Conservation (phyloP, 2,888 invertebrate genomes). For the Drosophila affinis region DNA sequence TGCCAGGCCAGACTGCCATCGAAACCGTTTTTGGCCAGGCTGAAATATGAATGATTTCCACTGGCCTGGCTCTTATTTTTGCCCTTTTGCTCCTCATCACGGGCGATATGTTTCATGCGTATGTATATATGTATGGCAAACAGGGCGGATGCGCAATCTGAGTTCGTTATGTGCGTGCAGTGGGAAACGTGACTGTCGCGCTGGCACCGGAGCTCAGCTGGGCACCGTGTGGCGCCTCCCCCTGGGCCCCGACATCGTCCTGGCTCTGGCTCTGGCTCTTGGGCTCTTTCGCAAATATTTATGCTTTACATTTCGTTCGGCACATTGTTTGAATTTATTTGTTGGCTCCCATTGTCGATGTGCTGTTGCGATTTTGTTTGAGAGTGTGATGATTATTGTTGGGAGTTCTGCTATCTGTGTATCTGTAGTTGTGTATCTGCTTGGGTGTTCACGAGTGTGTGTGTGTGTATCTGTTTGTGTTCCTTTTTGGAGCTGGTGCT, state of each 20-base stretch:
- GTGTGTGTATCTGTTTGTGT: conserved; percentile 39
- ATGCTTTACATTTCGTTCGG: conserved; percentile 78
- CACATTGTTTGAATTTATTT: conserved; percentile 79
- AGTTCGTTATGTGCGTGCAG: conserved; percentile 53
- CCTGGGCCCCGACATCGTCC: not conserved
- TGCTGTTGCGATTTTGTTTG: conserved; percentile 62
- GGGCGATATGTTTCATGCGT: conserved; percentile 62
- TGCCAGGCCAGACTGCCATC: conserved; percentile 31
- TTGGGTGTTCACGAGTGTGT: not conserved
- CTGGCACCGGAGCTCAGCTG: conserved; percentile 68
- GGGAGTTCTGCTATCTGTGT: conserved; percentile 23
- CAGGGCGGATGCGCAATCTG: conserved; percentile 77
- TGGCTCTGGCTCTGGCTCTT: conserved; percentile 26
- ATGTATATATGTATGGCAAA: conserved; percentile 71
- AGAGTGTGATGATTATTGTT: conserved; percentile 71
- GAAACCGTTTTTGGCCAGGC: conserved; percentile 40
- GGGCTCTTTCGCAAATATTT: conserved; percentile 77
- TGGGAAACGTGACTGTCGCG: conserved; percentile 68
- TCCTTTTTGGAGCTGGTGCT: conserved; percentile 48
- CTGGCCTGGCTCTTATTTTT: not conserved
- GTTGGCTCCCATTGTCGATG: conserved; percentile 66
- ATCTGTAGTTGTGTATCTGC: not conserved
- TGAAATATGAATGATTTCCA: conserved; percentile 42
- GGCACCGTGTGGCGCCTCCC: conserved; percentile 15
- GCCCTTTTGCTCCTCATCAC: not conserved